Evolutionary conservation across 2,113 vertebrate genomes (phyloP).

Genomic region (Paradoxurus hermaphroditus): DNA sequence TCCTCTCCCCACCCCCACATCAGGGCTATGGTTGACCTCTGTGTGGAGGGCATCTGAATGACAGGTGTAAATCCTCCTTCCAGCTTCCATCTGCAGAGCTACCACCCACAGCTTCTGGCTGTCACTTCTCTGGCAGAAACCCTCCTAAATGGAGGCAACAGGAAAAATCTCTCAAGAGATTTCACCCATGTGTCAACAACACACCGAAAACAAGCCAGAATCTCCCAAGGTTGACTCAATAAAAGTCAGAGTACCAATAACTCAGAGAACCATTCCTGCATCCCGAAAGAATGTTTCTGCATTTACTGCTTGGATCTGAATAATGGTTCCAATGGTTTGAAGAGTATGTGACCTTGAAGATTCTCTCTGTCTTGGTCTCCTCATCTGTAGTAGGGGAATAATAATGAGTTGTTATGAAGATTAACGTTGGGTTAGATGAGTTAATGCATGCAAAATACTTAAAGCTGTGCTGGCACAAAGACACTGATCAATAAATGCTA

Average conservation of each 20-base stretch:
- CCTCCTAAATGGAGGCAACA: neutral
- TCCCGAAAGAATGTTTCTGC: neutral
- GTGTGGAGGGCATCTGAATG: neutral
- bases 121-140: neutral
- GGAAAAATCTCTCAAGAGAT: neutral
- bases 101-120: neutral
- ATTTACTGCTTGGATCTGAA: neutral
- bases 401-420: neutral
- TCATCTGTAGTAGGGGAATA: neutral
- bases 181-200: neutral
- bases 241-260: neutral
- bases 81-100: neutral
- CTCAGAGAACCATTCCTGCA: neutral
- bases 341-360: neutral
- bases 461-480: neutral
- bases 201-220: neutral
- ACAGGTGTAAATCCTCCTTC: neutral
- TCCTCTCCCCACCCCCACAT: neutral
- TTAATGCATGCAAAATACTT: neutral
- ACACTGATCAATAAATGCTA: neutral
- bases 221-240: neutral
- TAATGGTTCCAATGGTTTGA: neutral
- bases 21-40: neutral
- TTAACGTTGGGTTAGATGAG: neutral
- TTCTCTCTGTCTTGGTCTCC: neutral